phyloP scores from a whole-genome alignment of 2,113 vertebrate species.

The Anoura caudifer region DNA sequence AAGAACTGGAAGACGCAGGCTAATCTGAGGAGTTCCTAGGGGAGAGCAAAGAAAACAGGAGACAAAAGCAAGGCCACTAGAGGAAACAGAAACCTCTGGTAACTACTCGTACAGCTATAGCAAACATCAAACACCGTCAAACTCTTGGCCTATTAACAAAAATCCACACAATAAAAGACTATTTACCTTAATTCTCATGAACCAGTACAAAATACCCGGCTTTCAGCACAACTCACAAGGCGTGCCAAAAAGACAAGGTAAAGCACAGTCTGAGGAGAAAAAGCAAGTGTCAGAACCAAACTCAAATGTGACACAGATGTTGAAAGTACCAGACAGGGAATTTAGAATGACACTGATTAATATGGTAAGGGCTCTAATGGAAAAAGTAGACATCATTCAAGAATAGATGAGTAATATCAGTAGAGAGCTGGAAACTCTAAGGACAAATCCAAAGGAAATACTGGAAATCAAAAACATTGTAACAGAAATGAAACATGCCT shows the following conservation, averaged over 20 bases:
- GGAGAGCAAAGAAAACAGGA: background rate
- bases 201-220: background rate
- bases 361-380: background rate
- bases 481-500: background rate
- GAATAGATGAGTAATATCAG: background rate
- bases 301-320: background rate
- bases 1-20: background rate
- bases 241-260: background rate
- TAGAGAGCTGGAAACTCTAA: background rate
- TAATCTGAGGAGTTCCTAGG: background rate
- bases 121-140: background rate
- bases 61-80: background rate
- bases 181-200: background rate
- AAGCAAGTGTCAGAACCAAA: background rate
- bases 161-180: background rate
- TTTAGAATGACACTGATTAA: background rate
- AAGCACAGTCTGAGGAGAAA: background rate
- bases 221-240: background rate
- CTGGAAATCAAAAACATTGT: background rate
- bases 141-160: background rate
- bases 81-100: background rate
- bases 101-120: background rate
- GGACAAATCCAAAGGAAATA: background rate
- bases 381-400: background rate
- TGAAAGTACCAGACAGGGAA: background rate